These are phyloP conservation scores for Antheraea pernyi DNA, from an alignment of 1,140 invertebrate species.

Conservation along the genomic window DNA sequence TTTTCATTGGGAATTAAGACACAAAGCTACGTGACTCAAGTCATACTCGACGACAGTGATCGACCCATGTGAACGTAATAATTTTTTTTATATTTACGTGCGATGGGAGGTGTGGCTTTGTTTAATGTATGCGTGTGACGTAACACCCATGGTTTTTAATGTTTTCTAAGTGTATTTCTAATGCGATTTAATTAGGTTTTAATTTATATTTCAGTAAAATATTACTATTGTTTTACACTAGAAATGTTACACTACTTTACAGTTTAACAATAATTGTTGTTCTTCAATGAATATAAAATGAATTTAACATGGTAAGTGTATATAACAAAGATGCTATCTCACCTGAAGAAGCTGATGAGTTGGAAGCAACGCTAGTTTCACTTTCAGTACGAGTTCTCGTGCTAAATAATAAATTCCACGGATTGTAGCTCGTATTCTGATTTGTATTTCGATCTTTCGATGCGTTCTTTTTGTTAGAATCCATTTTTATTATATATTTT, in stretches of 20 bases:
- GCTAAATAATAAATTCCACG: conserved; percentile 67
- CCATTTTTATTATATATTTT: conserved; percentile 35
- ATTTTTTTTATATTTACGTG: conserved; percentile 7
- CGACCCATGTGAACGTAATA: not conserved
- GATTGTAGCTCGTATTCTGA: conserved; percentile 50
- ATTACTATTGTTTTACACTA: not conserved
- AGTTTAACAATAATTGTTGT: not conserved
- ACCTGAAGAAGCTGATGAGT: conserved; percentile 38
- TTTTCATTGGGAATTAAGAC: not conserved
- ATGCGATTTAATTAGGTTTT: not conserved
- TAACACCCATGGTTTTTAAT: not conserved
- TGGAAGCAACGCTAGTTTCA: conserved; percentile 61
- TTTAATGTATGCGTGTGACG: not conserved
- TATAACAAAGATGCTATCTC: not conserved
- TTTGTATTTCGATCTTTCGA: conserved; percentile 44
- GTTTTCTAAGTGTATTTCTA: not conserved
- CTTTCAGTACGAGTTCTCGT: conserved; percentile 59
- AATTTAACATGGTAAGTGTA: not conserved
- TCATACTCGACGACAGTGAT: not conserved
- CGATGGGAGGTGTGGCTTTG: not conserved
- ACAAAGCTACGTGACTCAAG: conserved; percentile 13
- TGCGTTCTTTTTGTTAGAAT: conserved; percentile 48
- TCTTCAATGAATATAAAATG: not conserved
- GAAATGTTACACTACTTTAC: not conserved
- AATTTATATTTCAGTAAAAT: not conserved